phyloP scores from a whole-genome alignment of 1,140 invertebrate genomes.

The Galendromus occidentalis region DNA sequence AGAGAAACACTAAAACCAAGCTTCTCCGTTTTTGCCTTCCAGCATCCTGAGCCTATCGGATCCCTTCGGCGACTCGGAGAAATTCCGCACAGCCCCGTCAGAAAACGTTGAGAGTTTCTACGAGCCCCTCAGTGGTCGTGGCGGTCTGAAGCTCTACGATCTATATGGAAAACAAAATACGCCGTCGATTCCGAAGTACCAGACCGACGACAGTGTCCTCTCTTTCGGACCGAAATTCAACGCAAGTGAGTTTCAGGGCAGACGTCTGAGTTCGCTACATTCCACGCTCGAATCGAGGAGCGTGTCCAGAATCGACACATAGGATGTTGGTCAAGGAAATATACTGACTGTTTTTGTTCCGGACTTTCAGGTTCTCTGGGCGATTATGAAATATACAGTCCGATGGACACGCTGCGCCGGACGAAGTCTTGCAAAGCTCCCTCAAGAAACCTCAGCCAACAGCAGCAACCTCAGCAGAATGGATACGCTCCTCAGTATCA shows the following conservation, averaged over 20 bases:
- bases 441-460: neutral
- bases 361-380: neutral
- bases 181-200: neutral
- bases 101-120: neutral
- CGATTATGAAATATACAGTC: slow-evolving; percentile 1
- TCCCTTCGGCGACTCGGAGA: too few relatives aligned
- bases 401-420: neutral
- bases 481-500: too few relatives aligned
- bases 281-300: too few relatives aligned
- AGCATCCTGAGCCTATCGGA: too few relatives aligned
- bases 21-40: too few relatives aligned
- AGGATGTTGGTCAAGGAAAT: too few relatives aligned
- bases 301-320: too few relatives aligned
- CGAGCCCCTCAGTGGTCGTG: neutral
- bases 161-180: neutral
- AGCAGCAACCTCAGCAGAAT: neutral
- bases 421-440: slow-evolving; percentile 8
- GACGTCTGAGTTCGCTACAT: too few relatives aligned
- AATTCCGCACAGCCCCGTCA: too few relatives aligned
- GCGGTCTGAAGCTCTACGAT: neutral
- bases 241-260: neutral
- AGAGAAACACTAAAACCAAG: too few relatives aligned
- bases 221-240: slow-evolving; percentile 2
- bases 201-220: neutral
- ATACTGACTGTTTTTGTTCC: too few relatives aligned